Base-by-base conservation (phyloP, 2,797 vertebrate genomes). In the Pyrocephalus nanus region DNA sequence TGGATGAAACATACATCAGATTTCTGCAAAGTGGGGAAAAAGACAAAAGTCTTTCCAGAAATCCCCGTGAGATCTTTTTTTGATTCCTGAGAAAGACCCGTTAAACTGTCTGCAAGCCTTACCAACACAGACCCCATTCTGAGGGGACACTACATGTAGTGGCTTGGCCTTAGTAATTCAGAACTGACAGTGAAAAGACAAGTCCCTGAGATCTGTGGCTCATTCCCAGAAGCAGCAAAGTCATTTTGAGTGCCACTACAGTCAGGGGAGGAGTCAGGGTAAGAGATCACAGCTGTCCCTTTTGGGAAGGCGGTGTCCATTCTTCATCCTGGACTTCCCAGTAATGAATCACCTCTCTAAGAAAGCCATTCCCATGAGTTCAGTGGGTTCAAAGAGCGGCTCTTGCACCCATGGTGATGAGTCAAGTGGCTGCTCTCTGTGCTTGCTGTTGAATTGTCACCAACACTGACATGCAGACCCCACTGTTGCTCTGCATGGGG, bases 281-380 rank as follows among this genome's bases (percentile, higher is more conserved):
- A 65, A 71, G 55, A 83, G 78, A 72, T 78, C 66, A 84, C 51
- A 73, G 91, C 73, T 90, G 70, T 40, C 62, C 62, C 76, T 93
- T 91, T 86, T 50, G 70, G 82, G 66, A 90, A 84, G 26, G 73
- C 14, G 0, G 29, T 78, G 73, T 51, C 85, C 76, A 50, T 36
- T 14, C 67, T 75, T 72, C 79, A 81, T 53, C 66, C 79, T 67
- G 70, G 55, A 67, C 70, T 94, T 84, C 55, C 64, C 86, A 36
- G 16, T 38, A 64, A 60, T 92, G 78, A 96, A 75, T 94, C 86
- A 92, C 16, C 11, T 64, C 90, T 93, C 86, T 61, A 60, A 64
- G 80, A 88, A 92, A 79, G 80, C 62, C 82, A 42, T 61, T 89
- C 42, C 71, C 80, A 66, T 67, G 53, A 74, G 50, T 57, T 15